phyloP scores from a whole-genome alignment of 2,113 vertebrate species.

The Crotalus viridis region DNA sequence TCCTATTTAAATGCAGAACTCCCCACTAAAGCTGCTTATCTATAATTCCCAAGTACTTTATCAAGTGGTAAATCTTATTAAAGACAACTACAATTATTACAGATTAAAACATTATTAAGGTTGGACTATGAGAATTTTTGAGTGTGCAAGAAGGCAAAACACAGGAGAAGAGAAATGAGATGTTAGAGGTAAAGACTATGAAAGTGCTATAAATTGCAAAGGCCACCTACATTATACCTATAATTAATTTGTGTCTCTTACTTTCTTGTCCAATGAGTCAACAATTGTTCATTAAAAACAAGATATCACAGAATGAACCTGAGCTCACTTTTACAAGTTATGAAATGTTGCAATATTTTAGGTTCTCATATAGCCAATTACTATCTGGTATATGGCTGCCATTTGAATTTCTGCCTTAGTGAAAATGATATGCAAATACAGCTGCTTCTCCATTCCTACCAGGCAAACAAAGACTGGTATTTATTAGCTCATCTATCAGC shows the following conservation, averaged over 20 bases:
- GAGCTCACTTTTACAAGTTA: not conserved
- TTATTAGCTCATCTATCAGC: slow-evolving; percentile 50
- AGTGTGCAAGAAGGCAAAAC: not conserved
- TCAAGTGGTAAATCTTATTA: not conserved
- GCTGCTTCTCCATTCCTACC: slow-evolving; percentile 48
- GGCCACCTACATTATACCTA: not conserved
- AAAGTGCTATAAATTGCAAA: not conserved
- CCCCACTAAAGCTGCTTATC: not conserved
- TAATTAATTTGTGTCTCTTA: not conserved
- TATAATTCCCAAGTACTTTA: not conserved
- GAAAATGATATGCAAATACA: slow-evolving; percentile 10
- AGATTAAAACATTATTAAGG: not conserved
- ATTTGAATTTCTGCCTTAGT: accelerated
- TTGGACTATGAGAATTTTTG: not conserved
- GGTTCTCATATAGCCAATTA: not conserved
- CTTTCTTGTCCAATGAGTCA: not conserved
- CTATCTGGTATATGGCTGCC: accelerated
- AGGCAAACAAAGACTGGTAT: slow-evolving; percentile 18
- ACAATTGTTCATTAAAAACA: not conserved
- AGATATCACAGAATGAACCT: not conserved
- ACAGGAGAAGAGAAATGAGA: not conserved
- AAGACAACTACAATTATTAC: not conserved
- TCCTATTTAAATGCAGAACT: not conserved
- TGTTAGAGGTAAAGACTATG: not conserved
- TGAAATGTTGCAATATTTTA: not conserved